Evolutionary conservation across 92 coral and sea anemone genomes (phyloP).

Genomic region (Heteractis magnifica): DNA sequence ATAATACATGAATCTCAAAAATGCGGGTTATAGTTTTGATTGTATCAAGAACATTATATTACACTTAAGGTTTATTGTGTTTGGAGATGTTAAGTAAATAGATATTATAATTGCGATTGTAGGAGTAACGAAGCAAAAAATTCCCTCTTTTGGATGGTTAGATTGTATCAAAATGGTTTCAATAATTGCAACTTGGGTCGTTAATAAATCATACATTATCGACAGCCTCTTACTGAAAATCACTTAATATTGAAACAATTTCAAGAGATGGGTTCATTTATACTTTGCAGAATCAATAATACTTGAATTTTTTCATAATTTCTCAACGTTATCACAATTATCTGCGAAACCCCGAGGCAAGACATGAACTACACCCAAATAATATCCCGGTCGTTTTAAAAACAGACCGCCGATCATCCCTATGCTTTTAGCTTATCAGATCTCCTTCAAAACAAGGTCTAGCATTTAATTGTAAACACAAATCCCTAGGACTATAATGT

Average conservation of each 20-base stretch:
- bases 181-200: background rate
- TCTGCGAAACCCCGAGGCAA: background rate
- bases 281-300: background rate
- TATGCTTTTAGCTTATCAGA: background rate
- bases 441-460: background rate
- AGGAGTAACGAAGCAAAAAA: background rate
- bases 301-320: background rate
- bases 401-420: too few relatives aligned
- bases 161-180: background rate
- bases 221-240: background rate
- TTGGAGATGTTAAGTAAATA: background rate
- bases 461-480: background rate
- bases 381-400: background rate
- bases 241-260: background rate
- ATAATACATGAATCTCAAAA: background rate
- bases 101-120: background rate
- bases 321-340: background rate
- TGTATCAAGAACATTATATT: background rate
- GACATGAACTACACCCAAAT: constrained; percentile 5
- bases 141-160: background rate
- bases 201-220: background rate
- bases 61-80: background rate
- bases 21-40: background rate
- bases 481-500: background rate
- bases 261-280: background rate